Base-by-base conservation (phyloP, 92 coral and sea anemone species). In the Heliopora coerulea region DNA sequence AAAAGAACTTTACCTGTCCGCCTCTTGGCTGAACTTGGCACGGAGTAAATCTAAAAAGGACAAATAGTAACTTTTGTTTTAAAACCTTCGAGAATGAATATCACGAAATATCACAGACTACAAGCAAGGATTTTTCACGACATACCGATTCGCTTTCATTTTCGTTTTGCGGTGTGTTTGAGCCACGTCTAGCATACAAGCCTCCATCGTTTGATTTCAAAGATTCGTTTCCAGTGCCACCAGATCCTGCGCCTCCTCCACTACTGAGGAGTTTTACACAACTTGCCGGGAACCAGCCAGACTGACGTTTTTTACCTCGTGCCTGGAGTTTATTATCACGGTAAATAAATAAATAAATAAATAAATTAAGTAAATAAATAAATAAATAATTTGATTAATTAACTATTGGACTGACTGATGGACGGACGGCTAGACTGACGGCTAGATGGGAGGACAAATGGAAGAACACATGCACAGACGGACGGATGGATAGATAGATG, bases 291-390 rank as follows among this genome's bases (percentile, higher is more conserved):
- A 95, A 95, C 73, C 86, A 74, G 6, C 99, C 99, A 62, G 96
- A 88, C 72, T 90, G 96, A 3, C 99, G 95, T 75, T 90, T 95
- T 91, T 95, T 95, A 29, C 99, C 99, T 32, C 99, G 99, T 44
- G 99, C 99, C 99, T 95, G 63, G 12, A 74, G 19, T 3, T 60
- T n/a, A 56, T 3, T 3, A 56, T 6, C 3, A 1, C 14, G 15
- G 61, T n/a, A n/a, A n/a, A n/a, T 3, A 17, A 50, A 17, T 7
- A 50, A 50, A 50, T 3, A 50, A 17, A 17, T 3, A 17, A 17
- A 56, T 3, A 17, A 56, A 28, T 6, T 8, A 56, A 28, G 61
- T n/a, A n/a, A n/a, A n/a, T 3, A 17, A 50, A 17, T 7, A 50
- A 50, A 50, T 3, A 50, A 17, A 17, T 3, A 17, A 17, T 7